phyloP scores from a whole-genome alignment of 2,888 invertebrate genomes.

The Agelastica alni region DNA sequence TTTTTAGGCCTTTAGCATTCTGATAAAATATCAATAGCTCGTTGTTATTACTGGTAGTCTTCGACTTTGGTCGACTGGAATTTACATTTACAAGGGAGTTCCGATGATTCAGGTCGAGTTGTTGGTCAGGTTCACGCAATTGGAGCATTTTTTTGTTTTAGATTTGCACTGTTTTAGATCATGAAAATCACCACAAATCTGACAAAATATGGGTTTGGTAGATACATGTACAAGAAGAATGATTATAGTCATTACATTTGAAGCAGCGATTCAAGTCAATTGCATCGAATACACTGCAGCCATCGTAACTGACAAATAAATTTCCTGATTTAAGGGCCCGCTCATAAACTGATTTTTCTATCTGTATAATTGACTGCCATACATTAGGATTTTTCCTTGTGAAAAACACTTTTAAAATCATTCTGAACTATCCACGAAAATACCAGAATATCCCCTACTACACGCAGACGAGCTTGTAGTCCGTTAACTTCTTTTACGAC shows the following conservation, averaged over 20 bases:
- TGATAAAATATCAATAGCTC: neutral
- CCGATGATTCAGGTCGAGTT: neutral
- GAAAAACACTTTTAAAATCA: conserved; percentile 14
- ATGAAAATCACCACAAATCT: neutral
- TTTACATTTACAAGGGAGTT: neutral
- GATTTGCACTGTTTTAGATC: too few relatives aligned
- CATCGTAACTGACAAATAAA: conserved; percentile 15
- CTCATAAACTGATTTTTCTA: conserved; percentile 14
- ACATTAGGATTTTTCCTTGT: conserved; percentile 9
- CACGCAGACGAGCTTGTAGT: too few relatives aligned
- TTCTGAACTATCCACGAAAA: neutral
- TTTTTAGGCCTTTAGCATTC: too few relatives aligned
- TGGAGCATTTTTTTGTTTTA: neutral
- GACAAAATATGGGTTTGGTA: neutral
- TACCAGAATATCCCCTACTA: neutral
- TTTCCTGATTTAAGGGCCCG: conserved; percentile 1
- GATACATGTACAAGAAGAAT: too few relatives aligned
- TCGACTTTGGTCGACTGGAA: too few relatives aligned
- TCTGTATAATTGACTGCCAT: conserved; percentile 15
- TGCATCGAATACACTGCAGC: conserved; percentile 5
- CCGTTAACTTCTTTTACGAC: too few relatives aligned
- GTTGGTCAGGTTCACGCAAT: too few relatives aligned
- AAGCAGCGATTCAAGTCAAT: neutral
- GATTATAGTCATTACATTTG: neutral
- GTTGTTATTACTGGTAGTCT: too few relatives aligned